Base-by-base conservation (phyloP, 2,888 invertebrate genomes). In the Camponotus fellah region DNA sequence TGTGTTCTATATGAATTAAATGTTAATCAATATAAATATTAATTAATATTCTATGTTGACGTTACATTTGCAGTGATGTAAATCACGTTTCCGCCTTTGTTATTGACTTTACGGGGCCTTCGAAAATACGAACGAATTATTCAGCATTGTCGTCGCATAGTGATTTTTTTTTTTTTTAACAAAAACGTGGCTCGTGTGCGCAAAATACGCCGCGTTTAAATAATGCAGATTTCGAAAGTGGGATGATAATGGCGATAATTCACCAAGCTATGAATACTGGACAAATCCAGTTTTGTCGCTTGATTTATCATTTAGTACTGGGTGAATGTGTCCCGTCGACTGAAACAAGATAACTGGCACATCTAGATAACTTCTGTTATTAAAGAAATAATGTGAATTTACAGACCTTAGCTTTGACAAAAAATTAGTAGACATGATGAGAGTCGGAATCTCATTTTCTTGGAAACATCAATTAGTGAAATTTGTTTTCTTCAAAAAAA, bases 201-300 rank as follows among this genome's bases (percentile, higher is more conserved):
- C 26, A 76, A 53, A 64, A 26, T 8, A 21, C 26, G 40, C 17
- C 17, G 65, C 26, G 8, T 37, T 65, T 65, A 21, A 76, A 64
- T 43, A 34, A 66, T 77, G 32, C 21, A 53, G n/a, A 46, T 79
- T 46, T 46, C 71, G 43, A 77, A 77, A 77, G 56, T 56, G 6
- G 66, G 66, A 32, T 66, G 53, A 40, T 17, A 17, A 40, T 43
- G 32, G 56, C 37, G 71, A 80, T 69, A 80, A 80, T 80, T 69
- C n/a, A 43, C 53, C 40, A 60, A 69, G 79, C 21, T 21, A 14
- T 8, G 12, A 79, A n/a, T 60, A 71, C 46, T 17, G 12, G 60
- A 4, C 34, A 9, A 10, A 9, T 69, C 60, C 6, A 34, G 58
- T 58, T 76, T 60, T 46, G 43, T 21, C 17, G 69, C 2, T 79